These are phyloP conservation scores for Clinocottus analis DNA, from an alignment of 2,113 vertebrate genomes.

Conservation along the genomic window DNA sequence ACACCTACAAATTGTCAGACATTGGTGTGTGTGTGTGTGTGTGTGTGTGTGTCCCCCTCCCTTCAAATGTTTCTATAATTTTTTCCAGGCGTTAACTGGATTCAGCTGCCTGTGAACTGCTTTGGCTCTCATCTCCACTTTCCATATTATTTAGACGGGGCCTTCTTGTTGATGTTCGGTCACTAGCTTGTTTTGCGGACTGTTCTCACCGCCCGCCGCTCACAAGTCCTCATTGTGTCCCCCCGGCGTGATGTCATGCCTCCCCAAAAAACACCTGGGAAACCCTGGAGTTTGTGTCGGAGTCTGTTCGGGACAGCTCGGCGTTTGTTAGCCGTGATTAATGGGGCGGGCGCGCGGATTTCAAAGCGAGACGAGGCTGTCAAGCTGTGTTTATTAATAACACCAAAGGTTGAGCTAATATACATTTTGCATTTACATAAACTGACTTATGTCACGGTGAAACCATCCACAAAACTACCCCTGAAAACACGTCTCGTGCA, in stretches of 20 bases:
- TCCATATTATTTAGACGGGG: slow-evolving; percentile 71
- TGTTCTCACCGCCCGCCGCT: slow-evolving; percentile 52
- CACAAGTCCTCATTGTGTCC: slow-evolving; percentile 88
- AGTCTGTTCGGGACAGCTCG: slow-evolving; percentile 52
- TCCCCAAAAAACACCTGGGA: slow-evolving; percentile 82
- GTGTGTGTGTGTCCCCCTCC: slow-evolving; percentile 1
- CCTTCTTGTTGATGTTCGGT: slow-evolving; percentile 70
- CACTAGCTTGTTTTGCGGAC: slow-evolving; percentile 65
- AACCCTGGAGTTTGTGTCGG: slow-evolving; percentile 63
- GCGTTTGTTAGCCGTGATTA: slow-evolving; percentile 67
- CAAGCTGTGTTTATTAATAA: slow-evolving; percentile 22
- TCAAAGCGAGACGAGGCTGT: slow-evolving; percentile 4
- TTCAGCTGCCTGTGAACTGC: slow-evolving; percentile 82
- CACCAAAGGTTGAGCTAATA: slow-evolving; percentile 15
- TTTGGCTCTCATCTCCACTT: slow-evolving; percentile 82
- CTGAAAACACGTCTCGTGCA: neutral
- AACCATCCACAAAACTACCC: neutral
- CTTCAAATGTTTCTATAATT: slow-evolving; percentile 72
- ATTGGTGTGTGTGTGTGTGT: slow-evolving; percentile 16
- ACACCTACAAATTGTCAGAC: slow-evolving; percentile 64
- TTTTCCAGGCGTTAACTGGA: slow-evolving; percentile 85
- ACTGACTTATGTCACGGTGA: slow-evolving; percentile 6
- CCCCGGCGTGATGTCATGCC: slow-evolving; percentile 87
- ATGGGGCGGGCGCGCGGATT: slow-evolving; percentile 33
- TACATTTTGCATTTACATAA: slow-evolving; percentile 14